Evolutionary conservation across 2,113 vertebrate species (phyloP), one percentile per base, ranked within the genome.

Genomic region (Crotophaga sulcirostris): DNA sequence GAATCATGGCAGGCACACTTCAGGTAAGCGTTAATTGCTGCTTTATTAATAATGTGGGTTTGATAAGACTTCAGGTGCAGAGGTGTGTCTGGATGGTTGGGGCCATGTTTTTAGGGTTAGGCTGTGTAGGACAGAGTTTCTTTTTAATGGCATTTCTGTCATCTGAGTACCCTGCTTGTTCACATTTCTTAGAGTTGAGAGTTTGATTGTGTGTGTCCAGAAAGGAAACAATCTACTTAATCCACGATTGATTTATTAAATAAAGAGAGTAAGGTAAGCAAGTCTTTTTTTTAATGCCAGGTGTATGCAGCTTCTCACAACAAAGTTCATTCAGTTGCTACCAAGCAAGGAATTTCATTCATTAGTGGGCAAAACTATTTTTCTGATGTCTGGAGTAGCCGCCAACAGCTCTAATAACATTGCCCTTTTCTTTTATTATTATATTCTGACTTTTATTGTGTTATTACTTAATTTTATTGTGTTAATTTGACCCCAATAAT

Each of bases 1-100:
- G 51, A 98, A 98, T 89, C 99, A 98, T 12, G 98, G 98, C 66
- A 98, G 99, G 91, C 99, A 98, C 51, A 81, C 98, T 34, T 98
- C 98, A 98, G 99, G 99, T 99, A 97, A 98, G 89, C 63, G 5
- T 9, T 25, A 3, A 0, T 28, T 3, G 36, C 5, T 55, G 25
- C 0, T 25, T n/a, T 24, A 13, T 60, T 24, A 6, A 33, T 44
- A 70, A 10, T 0, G 1, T 0, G 1, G 3, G 5, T 44, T 42
- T 31, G 10, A 2, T 15, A n/a, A 8, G 51, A 3, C 24, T 52
- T 82, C 0, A 3, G 28, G 23, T 23, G 44, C 10, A 28, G 56
- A 16, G 47, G 4, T 36, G 0, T 18, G 13, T 18, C 25, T 69
- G 60, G 25, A 1, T 24, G 11, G 1, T 13, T 0, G 0, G n/a